phyloP scores from a whole-genome alignment of 1,140 invertebrate genomes.

The Trichoplusia ni region DNA sequence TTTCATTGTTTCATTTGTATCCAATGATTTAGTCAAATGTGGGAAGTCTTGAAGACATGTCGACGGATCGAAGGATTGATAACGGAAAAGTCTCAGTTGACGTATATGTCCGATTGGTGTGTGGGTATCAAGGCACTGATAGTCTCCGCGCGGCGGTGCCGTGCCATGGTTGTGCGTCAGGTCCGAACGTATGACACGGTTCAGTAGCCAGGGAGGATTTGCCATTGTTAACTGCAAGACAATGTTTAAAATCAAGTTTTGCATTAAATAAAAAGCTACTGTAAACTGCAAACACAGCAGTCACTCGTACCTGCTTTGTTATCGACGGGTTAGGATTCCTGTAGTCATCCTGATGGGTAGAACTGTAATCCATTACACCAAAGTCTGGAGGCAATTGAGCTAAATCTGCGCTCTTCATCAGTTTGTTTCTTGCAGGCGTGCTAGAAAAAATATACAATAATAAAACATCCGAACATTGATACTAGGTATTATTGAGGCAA shows the following conservation, averaged over 20 bases:
- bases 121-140: conserved; percentile 71
- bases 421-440: conserved; percentile 68
- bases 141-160: conserved; percentile 66
- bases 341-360: conserved; percentile 69
- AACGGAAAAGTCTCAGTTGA: conserved; percentile 59
- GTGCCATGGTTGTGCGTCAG: conserved; percentile 71
- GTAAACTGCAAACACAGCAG: neutral
- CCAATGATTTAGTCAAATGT: conserved; percentile 36
- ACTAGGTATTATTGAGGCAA: no score
- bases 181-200: conserved; percentile 68
- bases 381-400: conserved; percentile 66
- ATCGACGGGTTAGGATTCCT: conserved; percentile 65
- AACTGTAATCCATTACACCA: conserved; percentile 69
- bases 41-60: conserved; percentile 67
- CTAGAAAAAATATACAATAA: conserved; percentile 18
- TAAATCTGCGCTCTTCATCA: conserved; percentile 71
- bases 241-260: no score
- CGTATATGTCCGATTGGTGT: conserved; percentile 73
- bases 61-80: conserved; percentile 67
- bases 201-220: conserved; percentile 61
- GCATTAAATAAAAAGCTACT: neutral
- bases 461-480: neutral
- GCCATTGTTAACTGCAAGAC: conserved; percentile 62
- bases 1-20: conserved; percentile 13
- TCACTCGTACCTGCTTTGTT: conserved; percentile 55